These are phyloP conservation scores for Schizopygopsis pylzovi DNA, from an alignment of 2,797 vertebrate genomes.

Conservation along the genomic window DNA sequence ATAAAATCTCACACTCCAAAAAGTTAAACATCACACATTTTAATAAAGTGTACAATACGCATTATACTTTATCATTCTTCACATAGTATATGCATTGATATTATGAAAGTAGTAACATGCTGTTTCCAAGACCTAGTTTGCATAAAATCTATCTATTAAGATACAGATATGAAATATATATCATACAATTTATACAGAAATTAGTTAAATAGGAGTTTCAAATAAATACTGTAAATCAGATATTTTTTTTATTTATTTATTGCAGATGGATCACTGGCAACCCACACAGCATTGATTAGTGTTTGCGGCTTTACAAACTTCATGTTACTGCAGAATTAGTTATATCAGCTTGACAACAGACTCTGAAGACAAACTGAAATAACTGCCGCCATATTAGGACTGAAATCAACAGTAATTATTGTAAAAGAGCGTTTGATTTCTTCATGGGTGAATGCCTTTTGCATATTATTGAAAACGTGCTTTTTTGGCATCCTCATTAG, in stretches of 20 bases:
- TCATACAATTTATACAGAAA: too few species aligned
- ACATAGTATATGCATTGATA: neutral
- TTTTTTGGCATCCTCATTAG: conserved; percentile 46
- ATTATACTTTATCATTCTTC: neutral
- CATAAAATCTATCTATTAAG: neutral
- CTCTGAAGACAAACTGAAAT: neutral
- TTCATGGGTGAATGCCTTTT: conserved; percentile 49
- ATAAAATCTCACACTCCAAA: conserved; percentile 63
- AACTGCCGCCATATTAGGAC: conserved; percentile 24
- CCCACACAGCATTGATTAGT: neutral
- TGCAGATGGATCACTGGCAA: neutral
- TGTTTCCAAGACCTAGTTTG: neutral
- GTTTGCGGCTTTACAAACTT: neutral
- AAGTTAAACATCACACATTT: conserved; percentile 2
- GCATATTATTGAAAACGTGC: conserved; percentile 46
- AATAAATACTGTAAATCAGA: too few species aligned
- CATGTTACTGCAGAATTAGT: too few species aligned
- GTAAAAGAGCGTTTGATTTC: conserved; percentile 48
- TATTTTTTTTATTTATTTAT: neutral
- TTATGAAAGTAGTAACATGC: too few species aligned
- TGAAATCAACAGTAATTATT: conserved; percentile 49
- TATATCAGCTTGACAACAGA: neutral
- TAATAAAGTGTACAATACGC: neutral
- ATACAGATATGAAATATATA: neutral
- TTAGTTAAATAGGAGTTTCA: too few species aligned